Conservation (phyloP, 2,113 vertebrate species). For the Piaya cayana region DNA sequence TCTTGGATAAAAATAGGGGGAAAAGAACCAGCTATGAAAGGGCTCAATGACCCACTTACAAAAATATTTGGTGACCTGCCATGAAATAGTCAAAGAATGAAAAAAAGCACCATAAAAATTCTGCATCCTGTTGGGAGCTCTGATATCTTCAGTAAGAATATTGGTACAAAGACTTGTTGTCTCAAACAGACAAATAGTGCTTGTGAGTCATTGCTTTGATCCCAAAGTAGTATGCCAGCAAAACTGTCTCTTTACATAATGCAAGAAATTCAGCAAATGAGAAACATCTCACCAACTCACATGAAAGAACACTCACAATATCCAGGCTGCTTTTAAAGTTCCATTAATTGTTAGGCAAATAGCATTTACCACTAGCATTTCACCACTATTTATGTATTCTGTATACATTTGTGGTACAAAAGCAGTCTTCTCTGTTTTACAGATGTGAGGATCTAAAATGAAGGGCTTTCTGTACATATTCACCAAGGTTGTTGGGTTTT, state of each 20-base stretch:
- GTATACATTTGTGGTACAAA: neutral
- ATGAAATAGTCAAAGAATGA: constrained; percentile 46
- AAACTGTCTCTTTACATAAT: constrained; percentile 20
- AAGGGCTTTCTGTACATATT: neutral
- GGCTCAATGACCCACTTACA: constrained; percentile 38
- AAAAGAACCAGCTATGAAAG: neutral
- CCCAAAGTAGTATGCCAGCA: constrained; percentile 2
- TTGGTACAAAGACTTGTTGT: constrained; percentile 44
- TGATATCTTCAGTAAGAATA: neutral
- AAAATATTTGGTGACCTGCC: constrained; percentile 61
- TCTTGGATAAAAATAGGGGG: neutral
- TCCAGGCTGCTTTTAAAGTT: neutral
- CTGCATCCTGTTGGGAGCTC: constrained; percentile 26
- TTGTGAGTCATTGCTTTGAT: constrained; percentile 51
- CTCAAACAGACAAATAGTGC: neutral
- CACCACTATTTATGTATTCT: neutral
- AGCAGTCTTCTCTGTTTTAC: neutral
- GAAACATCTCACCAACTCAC: neutral
- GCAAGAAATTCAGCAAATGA: constrained; percentile 5
- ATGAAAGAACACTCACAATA: neutral
- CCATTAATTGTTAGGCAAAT: neutral
- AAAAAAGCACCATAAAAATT: constrained; percentile 20
- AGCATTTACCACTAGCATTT: neutral
- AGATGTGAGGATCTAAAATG: rapidly evolving
- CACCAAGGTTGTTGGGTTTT: neutral